Evolutionary conservation across 2,888 invertebrate genomes (phyloP), one percentile per base, ranked within the genome.

Genomic region (Sericinus montela): DNA sequence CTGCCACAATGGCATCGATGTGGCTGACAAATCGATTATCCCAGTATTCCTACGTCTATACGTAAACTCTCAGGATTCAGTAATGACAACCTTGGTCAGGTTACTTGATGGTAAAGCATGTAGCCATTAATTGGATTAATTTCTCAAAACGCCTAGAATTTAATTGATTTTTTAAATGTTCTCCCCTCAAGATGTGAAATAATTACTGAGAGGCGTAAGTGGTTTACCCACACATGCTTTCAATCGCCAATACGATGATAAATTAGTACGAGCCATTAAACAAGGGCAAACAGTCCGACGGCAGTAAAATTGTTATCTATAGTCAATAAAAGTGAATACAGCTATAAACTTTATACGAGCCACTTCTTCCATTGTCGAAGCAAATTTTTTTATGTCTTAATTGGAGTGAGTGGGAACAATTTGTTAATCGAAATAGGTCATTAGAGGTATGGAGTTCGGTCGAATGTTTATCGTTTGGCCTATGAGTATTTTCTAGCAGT

Each of bases 231-330:
- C 6, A 30, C 10, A 15, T 29, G 3, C 13, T 1, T 13, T 45
- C 45, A 38, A 15, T 30, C n/a, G 11, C 35, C 14, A 25, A 43
- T 23, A 45, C 16, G 30, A 16, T 3, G 1, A 30, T 30, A 41
- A 39, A 45, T 45, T 39, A 45, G 19, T 38, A 29, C n/a, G 32
- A n/a, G 14, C 45, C 13, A 36, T 37, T 37, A 38, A 45, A 19
- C 23, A 15, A 9, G 7, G 38, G 13, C 38, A 15, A 37, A 37
- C 37, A 45, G 23, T 41, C 30, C 8, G 41, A 34, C 28, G 39
- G 32, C 16, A 19, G 39, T 45, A 45, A 45, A 45, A 32, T 23
- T 32, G 45, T 34, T 45, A 45, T 45, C 45, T 32, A 14, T 14
- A 23, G 23, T 19, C 45, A 30, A 19, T 45, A 45, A 45, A 45